A percentile compares a stretch with the other conserved stretches of the same genome.
Conservation (phyloP, 2,888 invertebrate genomes). For the Caenorhabditis sp. region DNA sequence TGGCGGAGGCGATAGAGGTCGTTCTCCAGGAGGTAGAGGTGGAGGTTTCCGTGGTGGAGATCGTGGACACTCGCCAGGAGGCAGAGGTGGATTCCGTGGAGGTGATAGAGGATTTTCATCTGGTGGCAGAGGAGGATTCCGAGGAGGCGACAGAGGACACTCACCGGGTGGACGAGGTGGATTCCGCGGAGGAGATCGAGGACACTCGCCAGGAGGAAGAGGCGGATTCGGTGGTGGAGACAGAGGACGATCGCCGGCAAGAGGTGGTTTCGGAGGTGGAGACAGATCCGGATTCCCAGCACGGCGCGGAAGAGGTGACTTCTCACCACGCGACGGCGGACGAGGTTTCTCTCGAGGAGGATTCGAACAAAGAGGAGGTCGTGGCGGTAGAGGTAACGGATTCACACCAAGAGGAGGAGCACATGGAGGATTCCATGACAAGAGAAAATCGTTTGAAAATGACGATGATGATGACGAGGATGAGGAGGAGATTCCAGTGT, state of each 20-base stretch:
- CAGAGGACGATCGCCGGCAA: constrained; percentile 4
- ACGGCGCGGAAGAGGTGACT: constrained; percentile 7
- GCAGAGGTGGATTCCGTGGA: constrained; percentile 39
- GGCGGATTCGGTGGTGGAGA: constrained; percentile 10
- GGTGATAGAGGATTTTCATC: constrained; percentile 17
- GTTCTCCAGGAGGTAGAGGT: constrained; percentile 27
- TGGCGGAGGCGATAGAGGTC: constrained; percentile 37
- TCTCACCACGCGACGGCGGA: constrained; percentile 12
- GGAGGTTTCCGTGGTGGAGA: constrained; percentile 36
- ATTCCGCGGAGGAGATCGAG: constrained; percentile 33
- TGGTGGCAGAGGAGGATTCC: constrained; percentile 17
- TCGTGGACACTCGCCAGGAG: constrained; percentile 23
- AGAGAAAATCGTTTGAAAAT: constrained; percentile 41
- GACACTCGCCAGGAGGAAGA: constrained; percentile 12
- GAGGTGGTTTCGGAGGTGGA: constrained; percentile 35
- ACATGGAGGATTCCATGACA: constrained; percentile 38
- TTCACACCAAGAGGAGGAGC: constrained; percentile 44
- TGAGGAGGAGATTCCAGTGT: constrained; percentile 6
- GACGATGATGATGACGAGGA: constrained; percentile 48
- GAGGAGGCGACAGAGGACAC: constrained; percentile 12
- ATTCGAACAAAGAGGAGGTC: constrained; percentile 28
- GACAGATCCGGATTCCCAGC: constrained; percentile 10
- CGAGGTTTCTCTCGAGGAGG: constrained; percentile 26
- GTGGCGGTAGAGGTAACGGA: constrained; percentile 22
- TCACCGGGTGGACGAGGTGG: constrained; percentile 18